phyloP scores from a whole-genome alignment of 2,113 vertebrate species.

The Mesoclemmys tuberculata region DNA sequence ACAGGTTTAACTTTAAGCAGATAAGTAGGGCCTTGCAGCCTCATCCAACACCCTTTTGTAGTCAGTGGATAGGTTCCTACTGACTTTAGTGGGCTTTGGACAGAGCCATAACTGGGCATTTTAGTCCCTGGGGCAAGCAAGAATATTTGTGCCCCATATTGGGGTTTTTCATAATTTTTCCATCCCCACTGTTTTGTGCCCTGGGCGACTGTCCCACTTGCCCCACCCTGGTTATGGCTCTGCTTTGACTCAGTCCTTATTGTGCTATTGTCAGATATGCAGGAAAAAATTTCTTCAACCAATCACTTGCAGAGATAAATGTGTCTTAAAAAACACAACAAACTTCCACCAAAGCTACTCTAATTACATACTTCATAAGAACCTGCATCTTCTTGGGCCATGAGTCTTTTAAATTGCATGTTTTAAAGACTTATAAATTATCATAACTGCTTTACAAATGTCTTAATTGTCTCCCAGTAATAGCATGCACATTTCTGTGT shows the following conservation, averaged over 20 bases:
- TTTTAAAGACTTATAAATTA: neutral
- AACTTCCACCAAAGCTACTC: neutral
- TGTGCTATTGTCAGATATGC: neutral
- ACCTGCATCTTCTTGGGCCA: neutral
- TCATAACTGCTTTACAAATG: slow-evolving; percentile 8
- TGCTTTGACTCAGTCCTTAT: neutral
- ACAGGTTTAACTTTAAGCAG: neutral
- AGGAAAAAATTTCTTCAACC: neutral
- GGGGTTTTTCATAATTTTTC: too few relatives aligned
- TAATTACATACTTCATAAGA: neutral
- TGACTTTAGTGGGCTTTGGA: neutral
- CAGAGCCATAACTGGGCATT: neutral
- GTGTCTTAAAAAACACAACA: slow-evolving; percentile 31
- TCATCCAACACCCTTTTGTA: neutral
- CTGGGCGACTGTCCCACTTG: too few relatives aligned
- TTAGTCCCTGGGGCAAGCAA: too few relatives aligned
- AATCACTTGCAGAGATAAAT: slow-evolving; percentile 34
- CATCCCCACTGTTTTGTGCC: too few relatives aligned
- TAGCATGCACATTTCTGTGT: neutral
- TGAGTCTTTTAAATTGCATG: neutral
- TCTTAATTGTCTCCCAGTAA: slow-evolving; percentile 2
- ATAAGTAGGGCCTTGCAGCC: neutral
- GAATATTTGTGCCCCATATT: too few relatives aligned
- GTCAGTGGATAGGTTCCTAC: neutral
- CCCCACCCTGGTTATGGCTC: too few relatives aligned